phyloP scores from a whole-genome alignment of 2,888 invertebrate genomes.

The Parnassius smintheus region DNA sequence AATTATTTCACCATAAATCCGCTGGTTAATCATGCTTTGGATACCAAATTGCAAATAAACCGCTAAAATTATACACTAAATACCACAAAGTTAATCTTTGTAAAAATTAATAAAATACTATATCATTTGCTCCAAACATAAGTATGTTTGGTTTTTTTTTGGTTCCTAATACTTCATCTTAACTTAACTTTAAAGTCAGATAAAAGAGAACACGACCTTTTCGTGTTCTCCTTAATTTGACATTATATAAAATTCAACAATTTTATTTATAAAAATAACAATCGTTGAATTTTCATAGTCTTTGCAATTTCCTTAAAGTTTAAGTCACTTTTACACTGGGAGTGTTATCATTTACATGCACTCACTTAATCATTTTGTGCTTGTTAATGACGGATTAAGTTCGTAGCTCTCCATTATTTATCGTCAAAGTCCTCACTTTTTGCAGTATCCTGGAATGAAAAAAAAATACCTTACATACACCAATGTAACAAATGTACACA shows the following conservation, averaged over 20 bases:
- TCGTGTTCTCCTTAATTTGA: constrained; percentile 59
- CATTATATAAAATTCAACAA: constrained; percentile 29
- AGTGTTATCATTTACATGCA: constrained; percentile 1
- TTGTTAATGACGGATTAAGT: constrained; percentile 1
- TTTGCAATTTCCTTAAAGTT: constrained; percentile 1
- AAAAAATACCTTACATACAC: not conserved
- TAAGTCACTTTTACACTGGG: constrained; percentile 5
- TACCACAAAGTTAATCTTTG: constrained; percentile 11
- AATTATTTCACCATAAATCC: constrained; percentile 26
- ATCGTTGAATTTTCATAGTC: constrained; percentile 8
- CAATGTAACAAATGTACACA: too few species aligned
- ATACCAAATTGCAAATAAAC: constrained; percentile 32
- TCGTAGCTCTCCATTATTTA: not conserved
- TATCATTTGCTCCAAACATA: constrained; percentile 32
- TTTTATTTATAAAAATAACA: constrained; percentile 1
- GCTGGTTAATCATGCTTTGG: constrained; percentile 32
- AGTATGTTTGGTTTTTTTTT: too few species aligned
- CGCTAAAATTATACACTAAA: constrained; percentile 2
- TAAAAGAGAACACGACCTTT: constrained; percentile 52
- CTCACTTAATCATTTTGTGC: constrained; percentile 9
- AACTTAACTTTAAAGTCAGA: constrained; percentile 46
- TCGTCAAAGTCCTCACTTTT: not conserved
- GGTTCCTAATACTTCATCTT: constrained; percentile 41
- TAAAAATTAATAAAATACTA: constrained; percentile 31
- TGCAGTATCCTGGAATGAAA: constrained; percentile 9